Evolutionary conservation across 2,113 vertebrate genomes (phyloP), one percentile per base, ranked within the genome.

Genomic region (Pao palembangensis): DNA sequence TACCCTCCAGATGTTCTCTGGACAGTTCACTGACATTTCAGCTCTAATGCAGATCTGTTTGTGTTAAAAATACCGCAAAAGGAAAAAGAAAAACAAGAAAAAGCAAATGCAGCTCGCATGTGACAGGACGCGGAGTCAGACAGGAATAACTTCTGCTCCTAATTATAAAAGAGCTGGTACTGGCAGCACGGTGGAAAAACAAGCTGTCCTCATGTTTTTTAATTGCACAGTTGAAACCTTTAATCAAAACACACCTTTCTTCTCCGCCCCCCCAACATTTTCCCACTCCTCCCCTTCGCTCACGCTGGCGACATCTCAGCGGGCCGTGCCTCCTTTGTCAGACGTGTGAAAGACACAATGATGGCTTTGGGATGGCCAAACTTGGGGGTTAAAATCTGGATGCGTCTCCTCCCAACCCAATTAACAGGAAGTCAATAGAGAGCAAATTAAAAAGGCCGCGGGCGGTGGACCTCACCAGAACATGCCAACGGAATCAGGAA

Each of bases 391-490:
- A 64, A 79, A 85, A 85, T 88, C 80, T 88, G 82, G 84, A 85
- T 81, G 85, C 88, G 67, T 84, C 85, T 79, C 79, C 80, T 73
- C 81, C 73, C 80, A 74, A 89, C 84, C 89, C 90, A 92, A 91
- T 92, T 91, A 92, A 88, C 80, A 49, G 50, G 19, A 64, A 91
- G 88, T 91, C 90, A 91, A 91, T 90, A 80, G 88, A 81, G 78
- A 90, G 79, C 87, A 87, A 91, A 91, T 91, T 87, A 91, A 91
- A 91, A 91, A 88, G 79, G 83, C 85, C 83, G 68, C 28, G 66
- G 87, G 88, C 72, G 78, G 75, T 44, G 58, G 79, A 80, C 70
- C 78, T 63, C 57, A 75, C 80, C 80, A 89, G 80, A 84, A 82
- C 82, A 82, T 65, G 81, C 78, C 78, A 82, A 77, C 49, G 28